Evolutionary conservation across 2,113 vertebrate genomes (phyloP).

Genomic region (Cryptomyrus ogoouensis): DNA sequence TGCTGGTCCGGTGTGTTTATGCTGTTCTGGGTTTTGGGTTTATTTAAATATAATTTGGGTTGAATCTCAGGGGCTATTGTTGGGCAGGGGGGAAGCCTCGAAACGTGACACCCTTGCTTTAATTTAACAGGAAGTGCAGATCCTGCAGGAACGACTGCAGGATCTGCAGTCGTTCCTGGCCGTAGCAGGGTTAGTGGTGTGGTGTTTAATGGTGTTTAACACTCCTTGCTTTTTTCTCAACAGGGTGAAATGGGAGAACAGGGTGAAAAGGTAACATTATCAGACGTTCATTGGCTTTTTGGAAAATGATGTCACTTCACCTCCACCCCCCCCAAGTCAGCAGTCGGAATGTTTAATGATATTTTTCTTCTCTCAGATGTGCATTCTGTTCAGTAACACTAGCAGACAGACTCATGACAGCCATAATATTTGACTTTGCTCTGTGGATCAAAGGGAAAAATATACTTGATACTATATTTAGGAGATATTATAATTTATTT

Average conservation of each 20-base stretch:
- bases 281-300: conserved; percentile 12
- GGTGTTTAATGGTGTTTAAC: conserved; percentile 32
- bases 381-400: neutral
- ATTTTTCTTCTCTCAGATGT: conserved; percentile 18
- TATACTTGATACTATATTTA: neutral
- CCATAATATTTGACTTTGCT: conserved; percentile 12
- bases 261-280: conserved; percentile 84
- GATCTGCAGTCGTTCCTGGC: conserved; percentile 42
- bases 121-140: conserved; percentile 50
- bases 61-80: conserved; percentile 23
- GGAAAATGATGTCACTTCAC: neutral
- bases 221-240: conserved; percentile 53
- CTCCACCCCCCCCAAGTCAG: neutral
- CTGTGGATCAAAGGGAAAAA: neutral
- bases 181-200: neutral
- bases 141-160: too few species aligned
- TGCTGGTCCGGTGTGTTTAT: neutral
- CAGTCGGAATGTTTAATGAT: neutral
- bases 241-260: conserved; percentile 88
- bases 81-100: conserved; percentile 11
- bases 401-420: neutral
- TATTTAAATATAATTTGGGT: conserved; percentile 13
- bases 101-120: conserved; percentile 35
- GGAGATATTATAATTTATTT: neutral
- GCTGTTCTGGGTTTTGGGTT: neutral